Conservation (phyloP, 92 coral and sea anemone species). For the Bergia sp. region DNA sequence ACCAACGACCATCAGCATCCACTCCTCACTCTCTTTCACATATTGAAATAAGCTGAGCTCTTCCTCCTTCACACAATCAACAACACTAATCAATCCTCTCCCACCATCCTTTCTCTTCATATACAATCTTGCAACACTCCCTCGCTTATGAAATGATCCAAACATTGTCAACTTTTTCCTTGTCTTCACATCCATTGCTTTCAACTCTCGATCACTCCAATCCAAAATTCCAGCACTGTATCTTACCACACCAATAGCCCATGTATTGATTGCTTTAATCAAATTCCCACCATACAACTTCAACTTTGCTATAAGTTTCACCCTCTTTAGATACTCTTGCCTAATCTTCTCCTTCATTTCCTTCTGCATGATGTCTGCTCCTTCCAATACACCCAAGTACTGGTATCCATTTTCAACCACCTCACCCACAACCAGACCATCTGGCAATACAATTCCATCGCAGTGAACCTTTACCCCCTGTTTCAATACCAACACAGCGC, state of each 20-base stretch:
- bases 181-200: slow-evolving; percentile 38
- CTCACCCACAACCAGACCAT: slow-evolving; percentile 40
- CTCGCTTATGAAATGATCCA: slow-evolving; percentile 32
- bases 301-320: slow-evolving; percentile 26
- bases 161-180: slow-evolving; percentile 37
- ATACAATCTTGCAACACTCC: slow-evolving; percentile 11
- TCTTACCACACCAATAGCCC: slow-evolving; percentile 31
- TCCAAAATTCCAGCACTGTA: slow-evolving; percentile 21
- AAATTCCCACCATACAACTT: slow-evolving; percentile 21
- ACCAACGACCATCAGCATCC: slow-evolving; percentile 38
- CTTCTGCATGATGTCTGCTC: slow-evolving; percentile 35
- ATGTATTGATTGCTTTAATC: slow-evolving; percentile 4
- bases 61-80: slow-evolving; percentile 36
- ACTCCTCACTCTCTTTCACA: slow-evolving; percentile 24
- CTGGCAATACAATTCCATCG: slow-evolving; percentile 42
- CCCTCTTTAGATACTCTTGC: slow-evolving; percentile 36
- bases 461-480: slow-evolving; percentile 34
- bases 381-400: slow-evolving; percentile 51
- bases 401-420: slow-evolving; percentile 44
- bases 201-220: slow-evolving; percentile 27
- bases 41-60: slow-evolving; percentile 26
- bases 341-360: slow-evolving; percentile 44
- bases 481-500: slow-evolving; percentile 44
- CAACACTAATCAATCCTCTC: slow-evolving; percentile 14
- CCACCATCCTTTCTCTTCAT: slow-evolving; percentile 34